Evolutionary conservation across 2,797 vertebrate species (phyloP).

Genomic region (Crax fasciolata): DNA sequence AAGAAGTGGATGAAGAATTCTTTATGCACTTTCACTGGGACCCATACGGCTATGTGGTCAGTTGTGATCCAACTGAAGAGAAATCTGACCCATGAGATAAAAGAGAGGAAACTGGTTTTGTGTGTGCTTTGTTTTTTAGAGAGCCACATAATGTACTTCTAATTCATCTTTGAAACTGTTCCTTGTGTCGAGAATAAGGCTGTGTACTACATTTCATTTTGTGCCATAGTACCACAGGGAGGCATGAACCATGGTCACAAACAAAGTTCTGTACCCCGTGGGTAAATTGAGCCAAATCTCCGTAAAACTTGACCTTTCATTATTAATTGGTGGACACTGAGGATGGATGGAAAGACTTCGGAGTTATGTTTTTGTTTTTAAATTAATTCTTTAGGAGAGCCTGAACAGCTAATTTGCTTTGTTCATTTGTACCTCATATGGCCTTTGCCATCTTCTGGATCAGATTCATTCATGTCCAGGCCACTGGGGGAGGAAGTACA

Average conservation of each 20-base stretch:
- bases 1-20: neutral
- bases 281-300: neutral
- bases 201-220: neutral
- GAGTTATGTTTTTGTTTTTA: neutral
- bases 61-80: conserved; percentile 30
- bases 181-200: conserved; percentile 12
- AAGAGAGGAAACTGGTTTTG: neutral
- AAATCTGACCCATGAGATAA: conserved; percentile 7
- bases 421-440: neutral
- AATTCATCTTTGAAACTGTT: conserved; percentile 50
- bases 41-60: neutral
- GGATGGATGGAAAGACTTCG: neutral
- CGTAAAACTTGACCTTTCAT: neutral
- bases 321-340: neutral
- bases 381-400: neutral
- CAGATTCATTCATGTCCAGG: neutral
- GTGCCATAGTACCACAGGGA: conserved; percentile 21
- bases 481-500: neutral
- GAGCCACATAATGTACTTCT: neutral
- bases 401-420: neutral
- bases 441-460: neutral
- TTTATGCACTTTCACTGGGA: neutral
- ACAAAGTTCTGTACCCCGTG: neutral
- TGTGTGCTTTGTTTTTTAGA: neutral
- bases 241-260: neutral